Percentiles rank a stretch among this genome's conserved stretches.
phyloP scores from a whole-genome alignment of 2,888 invertebrate genomes.

The Blomia tropicalis region DNA sequence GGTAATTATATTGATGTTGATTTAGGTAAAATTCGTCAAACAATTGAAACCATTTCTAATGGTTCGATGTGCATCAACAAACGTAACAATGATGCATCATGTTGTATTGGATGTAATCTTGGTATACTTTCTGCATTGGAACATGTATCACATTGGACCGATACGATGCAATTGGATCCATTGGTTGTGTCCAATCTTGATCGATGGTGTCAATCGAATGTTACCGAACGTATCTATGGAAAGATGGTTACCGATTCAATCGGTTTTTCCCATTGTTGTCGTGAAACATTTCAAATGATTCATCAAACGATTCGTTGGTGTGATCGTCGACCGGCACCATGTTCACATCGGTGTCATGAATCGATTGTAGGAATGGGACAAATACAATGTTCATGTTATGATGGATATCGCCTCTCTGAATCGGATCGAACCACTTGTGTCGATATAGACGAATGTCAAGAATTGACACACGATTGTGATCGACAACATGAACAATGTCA shows the following conservation, averaged over 20 bases:
- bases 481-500: slow-evolving; percentile 31
- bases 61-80: not conserved
- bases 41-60: not conserved
- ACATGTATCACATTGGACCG: not conserved
- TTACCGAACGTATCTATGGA: not conserved
- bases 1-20: not conserved
- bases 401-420: slow-evolving; percentile 49
- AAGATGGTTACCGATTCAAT: not conserved
- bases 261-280: not conserved
- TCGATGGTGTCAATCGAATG: not conserved
- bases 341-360: slow-evolving; percentile 22
- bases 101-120: slow-evolving; percentile 1
- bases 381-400: slow-evolving; percentile 50
- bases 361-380: not conserved
- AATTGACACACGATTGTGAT: slow-evolving; percentile 40
- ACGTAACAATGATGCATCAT: not conserved
- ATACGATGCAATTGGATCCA: not conserved
- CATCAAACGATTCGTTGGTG: slow-evolving; percentile 2
- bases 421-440: slow-evolving; percentile 38
- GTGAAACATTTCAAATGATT: not conserved
- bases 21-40: not conserved
- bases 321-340: slow-evolving; percentile 14
- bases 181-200: not conserved
- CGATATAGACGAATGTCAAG: slow-evolving; percentile 54
- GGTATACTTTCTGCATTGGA: not conserved